Percentiles rank a stretch among this genome's conserved stretches.
Evolutionary conservation across 1,140 invertebrate species (phyloP).

Genomic region (Leptopilina clavipes): DNA sequence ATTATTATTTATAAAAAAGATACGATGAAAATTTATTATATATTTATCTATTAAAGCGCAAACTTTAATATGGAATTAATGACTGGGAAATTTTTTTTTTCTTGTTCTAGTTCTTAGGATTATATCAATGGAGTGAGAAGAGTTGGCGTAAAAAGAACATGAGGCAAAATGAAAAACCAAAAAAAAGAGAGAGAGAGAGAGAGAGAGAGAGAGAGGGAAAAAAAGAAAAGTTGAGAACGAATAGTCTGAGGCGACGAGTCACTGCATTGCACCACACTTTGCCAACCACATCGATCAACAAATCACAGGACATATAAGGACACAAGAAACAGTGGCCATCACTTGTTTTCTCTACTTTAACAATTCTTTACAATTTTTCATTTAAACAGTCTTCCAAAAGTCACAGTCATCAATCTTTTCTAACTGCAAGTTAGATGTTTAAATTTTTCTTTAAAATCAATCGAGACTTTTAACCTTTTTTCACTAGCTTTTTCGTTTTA

Average conservation of each 20-base stretch:
- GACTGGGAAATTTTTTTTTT: constrained; percentile 1
- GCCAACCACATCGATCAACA: constrained; percentile 62
- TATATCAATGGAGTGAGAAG: not conserved
- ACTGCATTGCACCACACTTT: constrained; percentile 54
- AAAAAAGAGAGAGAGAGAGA: too few species aligned
- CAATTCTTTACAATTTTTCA: constrained; percentile 34
- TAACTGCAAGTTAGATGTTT: not conserved
- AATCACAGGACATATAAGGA: constrained; percentile 57
- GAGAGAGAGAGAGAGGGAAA: too few species aligned
- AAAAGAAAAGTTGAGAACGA: constrained; percentile 46
- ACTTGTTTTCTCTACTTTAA: not conserved
- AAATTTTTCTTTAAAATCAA: not conserved
- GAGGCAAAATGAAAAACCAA: constrained; percentile 14
- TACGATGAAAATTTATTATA: not conserved
- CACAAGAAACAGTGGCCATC: not conserved
- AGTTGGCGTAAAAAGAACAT: constrained; percentile 4
- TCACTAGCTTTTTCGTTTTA: too few species aligned
- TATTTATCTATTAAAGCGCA: not conserved
- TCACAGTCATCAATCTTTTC: not conserved
- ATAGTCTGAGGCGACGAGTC: constrained; percentile 40
- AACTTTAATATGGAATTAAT: not conserved
- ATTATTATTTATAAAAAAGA: too few species aligned
- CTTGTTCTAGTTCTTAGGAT: not conserved
- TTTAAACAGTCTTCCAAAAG: not conserved
- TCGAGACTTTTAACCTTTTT: not conserved